Conservation (phyloP, 1,140 invertebrate species). For the Medauroidea extradentata region DNA sequence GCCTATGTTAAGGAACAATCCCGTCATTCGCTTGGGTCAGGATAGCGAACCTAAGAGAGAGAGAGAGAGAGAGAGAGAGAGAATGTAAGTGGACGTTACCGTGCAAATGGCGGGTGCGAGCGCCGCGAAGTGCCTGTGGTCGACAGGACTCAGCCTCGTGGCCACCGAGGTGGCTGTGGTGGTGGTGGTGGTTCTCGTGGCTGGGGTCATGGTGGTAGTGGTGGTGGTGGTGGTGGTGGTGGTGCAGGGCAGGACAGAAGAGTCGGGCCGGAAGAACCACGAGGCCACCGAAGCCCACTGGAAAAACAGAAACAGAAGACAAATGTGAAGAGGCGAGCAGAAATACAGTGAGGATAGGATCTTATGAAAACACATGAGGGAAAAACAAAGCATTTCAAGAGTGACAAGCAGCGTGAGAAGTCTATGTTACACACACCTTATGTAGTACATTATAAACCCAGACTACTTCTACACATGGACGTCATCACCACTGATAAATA, state of each 20-base stretch:
- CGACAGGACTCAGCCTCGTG: conserved; percentile 26
- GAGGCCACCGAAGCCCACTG: conserved; percentile 49
- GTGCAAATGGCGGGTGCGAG: conserved; percentile 44
- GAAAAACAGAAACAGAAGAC: conserved; percentile 33
- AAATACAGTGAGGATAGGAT: too few species aligned
- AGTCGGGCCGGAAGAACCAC: conserved; percentile 45
- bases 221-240: conserved; percentile 14
- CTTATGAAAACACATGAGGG: too few species aligned
- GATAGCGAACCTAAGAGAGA: neutral
- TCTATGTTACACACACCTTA: too few species aligned
- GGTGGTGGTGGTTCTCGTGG: conserved; percentile 18
- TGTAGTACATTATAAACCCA: too few species aligned
- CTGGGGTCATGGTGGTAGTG: conserved; percentile 13
- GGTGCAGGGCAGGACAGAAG: conserved; percentile 25
- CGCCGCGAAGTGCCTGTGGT: conserved; percentile 26
- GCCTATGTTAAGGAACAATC: too few species aligned
- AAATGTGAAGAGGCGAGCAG: too few species aligned
- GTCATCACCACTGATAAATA: too few species aligned
- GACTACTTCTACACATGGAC: too few species aligned
- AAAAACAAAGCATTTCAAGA: too few species aligned
- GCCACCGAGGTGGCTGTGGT: conserved; percentile 6
- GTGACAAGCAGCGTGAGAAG: too few species aligned
- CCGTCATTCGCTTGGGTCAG: too few species aligned
- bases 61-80: neutral
- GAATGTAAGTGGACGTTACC: conserved; percentile 29